phyloP scores from a whole-genome alignment of 2,888 invertebrate genomes.

The Watsonalla binaria region DNA sequence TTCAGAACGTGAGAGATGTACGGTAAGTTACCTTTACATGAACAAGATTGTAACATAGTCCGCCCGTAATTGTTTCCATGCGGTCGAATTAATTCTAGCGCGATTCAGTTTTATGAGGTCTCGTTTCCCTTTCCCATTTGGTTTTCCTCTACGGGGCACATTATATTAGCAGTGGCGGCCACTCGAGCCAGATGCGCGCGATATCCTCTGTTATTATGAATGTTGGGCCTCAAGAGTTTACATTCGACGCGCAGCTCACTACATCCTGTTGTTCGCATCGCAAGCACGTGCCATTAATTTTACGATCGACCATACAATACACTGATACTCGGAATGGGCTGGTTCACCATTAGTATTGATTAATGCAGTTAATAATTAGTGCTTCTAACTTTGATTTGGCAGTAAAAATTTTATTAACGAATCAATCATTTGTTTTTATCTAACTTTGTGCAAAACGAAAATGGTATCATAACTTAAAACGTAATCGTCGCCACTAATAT shows the following conservation, averaged over 20 bases:
- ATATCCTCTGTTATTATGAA: constrained; percentile 51
- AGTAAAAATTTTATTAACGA: no score
- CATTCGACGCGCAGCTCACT: constrained; percentile 44
- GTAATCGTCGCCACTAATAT: no score
- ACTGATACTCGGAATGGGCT: constrained; percentile 19
- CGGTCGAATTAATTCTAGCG: constrained; percentile 28
- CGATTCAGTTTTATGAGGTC: constrained; percentile 39
- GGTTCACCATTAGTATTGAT: constrained; percentile 24
- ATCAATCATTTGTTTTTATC: no score
- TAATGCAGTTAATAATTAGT: constrained; percentile 13
- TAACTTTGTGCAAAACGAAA: no score
- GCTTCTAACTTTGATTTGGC: no score
- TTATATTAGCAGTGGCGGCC: constrained; percentile 37
- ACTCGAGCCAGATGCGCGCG: constrained; percentile 52
- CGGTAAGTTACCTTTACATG: constrained; percentile 5
- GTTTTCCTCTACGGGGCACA: constrained; percentile 45
- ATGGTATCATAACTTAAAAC: no score
- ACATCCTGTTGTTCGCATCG: constrained; percentile 55
- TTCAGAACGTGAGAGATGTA: no score
- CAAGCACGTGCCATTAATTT: constrained; percentile 56
- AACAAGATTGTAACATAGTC: constrained; percentile 12
- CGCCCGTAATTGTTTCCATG: constrained; percentile 30
- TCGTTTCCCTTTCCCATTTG: constrained; percentile 53
- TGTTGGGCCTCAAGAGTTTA: constrained; percentile 43
- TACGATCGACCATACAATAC: constrained; percentile 34